phyloP scores from a whole-genome alignment of 2,888 invertebrate genomes.

The Aradus depressus region DNA sequence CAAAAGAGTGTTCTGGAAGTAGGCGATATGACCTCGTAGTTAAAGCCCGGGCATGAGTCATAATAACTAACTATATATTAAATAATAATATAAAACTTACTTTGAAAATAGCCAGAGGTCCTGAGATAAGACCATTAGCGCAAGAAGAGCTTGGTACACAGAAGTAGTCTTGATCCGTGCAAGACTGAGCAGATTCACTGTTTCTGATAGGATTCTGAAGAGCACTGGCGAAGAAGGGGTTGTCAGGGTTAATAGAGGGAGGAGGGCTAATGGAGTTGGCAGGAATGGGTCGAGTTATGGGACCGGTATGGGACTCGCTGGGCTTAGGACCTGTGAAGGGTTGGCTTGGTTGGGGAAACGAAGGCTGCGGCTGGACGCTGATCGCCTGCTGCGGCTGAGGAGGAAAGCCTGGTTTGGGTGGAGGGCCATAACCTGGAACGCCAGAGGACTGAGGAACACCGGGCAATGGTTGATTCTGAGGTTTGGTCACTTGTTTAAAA shows the following conservation, averaged over 20 bases:
- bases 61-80: no score
- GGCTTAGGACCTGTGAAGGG: conserved; percentile 1
- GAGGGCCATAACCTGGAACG: conserved; percentile 11
- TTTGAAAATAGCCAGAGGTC: no score
- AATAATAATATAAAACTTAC: no score
- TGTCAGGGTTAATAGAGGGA: conserved; percentile 12
- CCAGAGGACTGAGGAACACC: conserved; percentile 1
- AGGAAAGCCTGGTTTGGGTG: conserved; percentile 11
- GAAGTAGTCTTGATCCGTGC: conserved; percentile 1
- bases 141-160: conserved; percentile 9
- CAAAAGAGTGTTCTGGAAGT: no score
- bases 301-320: neutral
- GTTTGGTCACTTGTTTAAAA: conserved; percentile 1
- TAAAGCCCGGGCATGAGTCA: no score
- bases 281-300: conserved; percentile 1
- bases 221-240: conserved; percentile 6
- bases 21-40: no score
- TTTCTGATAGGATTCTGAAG: conserved; percentile 12
- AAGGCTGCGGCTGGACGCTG: neutral
- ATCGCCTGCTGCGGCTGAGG: conserved; percentile 12
- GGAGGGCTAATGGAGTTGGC: neutral
- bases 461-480: no score
- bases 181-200: neutral
- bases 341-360: conserved; percentile 1
- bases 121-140: conserved; percentile 7